Evolutionary conservation across 2,113 vertebrate genomes (phyloP).

Genomic region (Alethe castanea): DNA sequence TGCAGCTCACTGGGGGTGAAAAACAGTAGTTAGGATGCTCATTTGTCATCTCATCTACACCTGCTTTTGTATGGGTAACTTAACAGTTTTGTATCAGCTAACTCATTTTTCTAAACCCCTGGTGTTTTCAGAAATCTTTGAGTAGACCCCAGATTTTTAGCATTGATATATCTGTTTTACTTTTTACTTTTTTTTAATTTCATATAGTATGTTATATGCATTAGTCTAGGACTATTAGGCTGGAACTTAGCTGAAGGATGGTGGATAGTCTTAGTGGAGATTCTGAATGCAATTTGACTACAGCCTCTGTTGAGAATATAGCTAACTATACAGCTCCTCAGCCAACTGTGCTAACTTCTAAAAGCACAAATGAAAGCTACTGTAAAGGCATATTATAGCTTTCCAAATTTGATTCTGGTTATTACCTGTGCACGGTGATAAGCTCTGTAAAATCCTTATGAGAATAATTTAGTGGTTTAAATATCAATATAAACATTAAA

Average conservation of each 20-base stretch:
- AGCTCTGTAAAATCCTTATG: neutral
- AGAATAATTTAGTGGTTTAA: neutral
- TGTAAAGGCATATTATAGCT: neutral
- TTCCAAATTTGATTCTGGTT: neutral
- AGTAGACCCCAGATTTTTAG: neutral
- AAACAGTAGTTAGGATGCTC: neutral
- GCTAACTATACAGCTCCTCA: neutral
- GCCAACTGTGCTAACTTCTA: neutral
- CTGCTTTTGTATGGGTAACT: neutral
- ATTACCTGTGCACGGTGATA: neutral
- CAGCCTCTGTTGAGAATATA: neutral
- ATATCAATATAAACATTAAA: neutral
- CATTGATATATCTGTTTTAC: neutral
- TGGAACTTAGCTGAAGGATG: neutral
- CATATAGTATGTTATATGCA: neutral
- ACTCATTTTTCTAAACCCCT: neutral
- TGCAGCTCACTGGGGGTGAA: neutral
- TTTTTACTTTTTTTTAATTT: neutral
- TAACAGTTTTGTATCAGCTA: neutral
- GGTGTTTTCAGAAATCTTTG: neutral
- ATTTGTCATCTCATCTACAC: neutral
- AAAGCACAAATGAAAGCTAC: neutral
- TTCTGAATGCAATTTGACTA: neutral
- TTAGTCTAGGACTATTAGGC: neutral
- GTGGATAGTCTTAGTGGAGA: neutral